Evolutionary conservation across 2,888 invertebrate genomes (phyloP).

Genomic region (Drosophila pseudotakahashii): DNA sequence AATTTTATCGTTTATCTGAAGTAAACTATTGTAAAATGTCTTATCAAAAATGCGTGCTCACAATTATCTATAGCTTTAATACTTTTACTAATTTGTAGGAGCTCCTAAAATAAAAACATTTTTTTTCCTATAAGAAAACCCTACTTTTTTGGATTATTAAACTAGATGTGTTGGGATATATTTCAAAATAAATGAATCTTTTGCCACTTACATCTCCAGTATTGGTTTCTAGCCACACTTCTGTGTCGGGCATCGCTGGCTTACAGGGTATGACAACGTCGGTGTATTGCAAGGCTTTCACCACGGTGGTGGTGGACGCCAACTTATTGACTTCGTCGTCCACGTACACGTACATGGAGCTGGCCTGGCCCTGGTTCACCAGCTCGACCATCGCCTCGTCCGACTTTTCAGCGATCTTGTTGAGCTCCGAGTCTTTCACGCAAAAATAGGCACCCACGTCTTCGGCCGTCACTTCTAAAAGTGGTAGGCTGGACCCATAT

Average conservation of each 20-base stretch:
- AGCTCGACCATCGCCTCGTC: constrained; percentile 81
- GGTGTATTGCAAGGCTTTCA: constrained; percentile 84
- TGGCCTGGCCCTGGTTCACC: constrained; percentile 81
- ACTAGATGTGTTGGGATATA: too few species aligned
- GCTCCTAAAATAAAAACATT: too few species aligned
- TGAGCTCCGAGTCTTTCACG: constrained; percentile 81
- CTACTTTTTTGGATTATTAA: too few species aligned
- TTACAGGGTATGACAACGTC: constrained; percentile 87
- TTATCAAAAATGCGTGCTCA: too few species aligned
- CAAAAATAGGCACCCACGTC: constrained; percentile 87
- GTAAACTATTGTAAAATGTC: too few species aligned
- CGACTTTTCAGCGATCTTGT: constrained; percentile 18
- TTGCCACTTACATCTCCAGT: constrained; percentile 82
- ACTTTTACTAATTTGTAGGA: too few species aligned
- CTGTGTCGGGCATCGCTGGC: constrained; percentile 87
- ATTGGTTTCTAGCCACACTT: constrained; percentile 83
- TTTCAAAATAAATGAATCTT: too few species aligned
- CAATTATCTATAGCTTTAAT: too few species aligned
- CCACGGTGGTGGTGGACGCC: constrained; percentile 80
- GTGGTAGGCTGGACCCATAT: constrained; percentile 85
- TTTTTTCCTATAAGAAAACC: too few species aligned
- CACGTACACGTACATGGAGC: constrained; percentile 86
- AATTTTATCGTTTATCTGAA: too few species aligned
- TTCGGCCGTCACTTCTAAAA: constrained; percentile 84
- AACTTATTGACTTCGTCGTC: constrained; percentile 85